Percentiles rank a stretch among this genome's conserved stretches.
These are phyloP conservation scores for Adelosebastes latens DNA, from an alignment of 2,797 vertebrate species.

Conservation along the genomic window DNA sequence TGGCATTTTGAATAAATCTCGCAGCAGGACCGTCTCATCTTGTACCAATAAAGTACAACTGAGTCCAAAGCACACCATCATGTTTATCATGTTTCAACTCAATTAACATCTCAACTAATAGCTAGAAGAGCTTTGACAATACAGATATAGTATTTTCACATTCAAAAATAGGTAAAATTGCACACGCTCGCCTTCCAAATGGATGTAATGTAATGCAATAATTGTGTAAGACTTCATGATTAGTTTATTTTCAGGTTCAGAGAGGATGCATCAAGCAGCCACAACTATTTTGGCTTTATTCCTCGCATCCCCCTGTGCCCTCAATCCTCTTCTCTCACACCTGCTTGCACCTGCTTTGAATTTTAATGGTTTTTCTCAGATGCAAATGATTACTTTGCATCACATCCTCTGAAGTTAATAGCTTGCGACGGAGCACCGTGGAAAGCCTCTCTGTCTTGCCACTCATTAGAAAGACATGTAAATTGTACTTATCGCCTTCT, in stretches of 20 bases:
- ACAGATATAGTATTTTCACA: background rate
- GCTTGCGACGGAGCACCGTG: slow-evolving; percentile 50
- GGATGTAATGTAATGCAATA: background rate
- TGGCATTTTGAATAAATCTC: slow-evolving; percentile 13
- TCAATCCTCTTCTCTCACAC: slow-evolving; percentile 60
- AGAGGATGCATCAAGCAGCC: slow-evolving; percentile 21
- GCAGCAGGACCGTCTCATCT: background rate
- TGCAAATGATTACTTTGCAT: slow-evolving; percentile 76
- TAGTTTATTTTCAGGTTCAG: slow-evolving; percentile 38
- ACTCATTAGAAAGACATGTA: slow-evolving; percentile 72
- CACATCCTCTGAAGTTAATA: slow-evolving; percentile 75
- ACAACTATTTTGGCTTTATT: slow-evolving; percentile 24
- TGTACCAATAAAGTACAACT: background rate
- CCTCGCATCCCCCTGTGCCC: slow-evolving; percentile 14
- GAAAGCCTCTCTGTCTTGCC: slow-evolving; percentile 63
- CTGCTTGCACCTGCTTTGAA: slow-evolving; percentile 73
- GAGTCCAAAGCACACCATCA: slow-evolving; percentile 7
- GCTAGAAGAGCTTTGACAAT: background rate
- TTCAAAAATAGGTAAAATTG: background rate
- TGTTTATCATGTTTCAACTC: background rate
- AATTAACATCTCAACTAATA: slow-evolving; percentile 6
- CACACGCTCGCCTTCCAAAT: background rate
- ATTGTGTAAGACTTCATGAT: background rate
- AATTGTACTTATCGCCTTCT: slow-evolving; percentile 77
- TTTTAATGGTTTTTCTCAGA: slow-evolving; percentile 74